A percentile compares a stretch with the other conserved stretches of the same genome.
Evolutionary conservation across 2,888 invertebrate genomes (phyloP).

Genomic region (Noctua comes): DNA sequence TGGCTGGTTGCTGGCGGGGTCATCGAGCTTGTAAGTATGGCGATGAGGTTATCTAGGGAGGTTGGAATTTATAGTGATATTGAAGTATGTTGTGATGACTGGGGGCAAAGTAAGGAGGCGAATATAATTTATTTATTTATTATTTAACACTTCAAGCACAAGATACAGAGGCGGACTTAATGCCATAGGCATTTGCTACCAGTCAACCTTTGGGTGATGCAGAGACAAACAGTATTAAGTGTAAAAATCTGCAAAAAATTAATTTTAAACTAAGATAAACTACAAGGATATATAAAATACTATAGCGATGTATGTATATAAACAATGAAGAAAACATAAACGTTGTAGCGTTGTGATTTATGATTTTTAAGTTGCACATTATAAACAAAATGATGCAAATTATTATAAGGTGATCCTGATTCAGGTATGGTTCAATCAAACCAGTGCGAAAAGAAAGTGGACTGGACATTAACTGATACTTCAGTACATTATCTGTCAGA

Average conservation of each 20-base stretch:
- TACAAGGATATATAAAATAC: too few species aligned
- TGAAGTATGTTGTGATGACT: neutral
- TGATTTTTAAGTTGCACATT: neutral
- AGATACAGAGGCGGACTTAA: too few species aligned
- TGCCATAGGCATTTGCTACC: too few species aligned
- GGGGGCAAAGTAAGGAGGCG: neutral
- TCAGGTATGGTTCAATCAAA: neutral
- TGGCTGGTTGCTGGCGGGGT: constrained; percentile 33
- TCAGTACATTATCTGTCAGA: neutral
- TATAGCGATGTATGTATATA: too few species aligned
- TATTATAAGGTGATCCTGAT: neutral
- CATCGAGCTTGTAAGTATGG: constrained; percentile 49
- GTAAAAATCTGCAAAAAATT: too few species aligned
- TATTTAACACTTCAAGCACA: too few species aligned
- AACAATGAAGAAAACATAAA: too few species aligned
- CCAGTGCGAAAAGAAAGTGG: too few species aligned
- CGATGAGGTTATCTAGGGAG: constrained; percentile 42
- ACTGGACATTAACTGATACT: neutral
- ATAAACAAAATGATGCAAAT: neutral
- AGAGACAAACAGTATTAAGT: too few species aligned
- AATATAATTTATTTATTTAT: neutral
- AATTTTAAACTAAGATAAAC: too few species aligned
- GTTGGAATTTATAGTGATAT: neutral
- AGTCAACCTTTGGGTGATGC: too few species aligned
- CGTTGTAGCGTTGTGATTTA: too few species aligned